A percentile compares a stretch with the other conserved stretches of the same genome.
Evolutionary conservation across 1,140 invertebrate species (phyloP).

Genomic region (Fopius arisanus): DNA sequence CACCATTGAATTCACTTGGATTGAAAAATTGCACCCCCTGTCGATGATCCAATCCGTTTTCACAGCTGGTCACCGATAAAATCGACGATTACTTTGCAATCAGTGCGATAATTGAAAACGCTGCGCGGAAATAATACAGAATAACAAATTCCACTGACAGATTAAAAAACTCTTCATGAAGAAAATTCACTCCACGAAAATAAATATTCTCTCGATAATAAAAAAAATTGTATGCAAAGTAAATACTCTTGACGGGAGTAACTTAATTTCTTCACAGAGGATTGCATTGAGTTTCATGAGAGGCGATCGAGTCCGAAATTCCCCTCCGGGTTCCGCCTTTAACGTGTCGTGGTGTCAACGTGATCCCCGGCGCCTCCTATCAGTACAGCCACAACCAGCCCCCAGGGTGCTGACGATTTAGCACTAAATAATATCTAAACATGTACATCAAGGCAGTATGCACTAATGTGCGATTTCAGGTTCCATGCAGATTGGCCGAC

Average conservation of each 20-base stretch:
- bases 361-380: slow-evolving; percentile 42
- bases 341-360: slow-evolving; percentile 61
- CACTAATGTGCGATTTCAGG: not conserved
- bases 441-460: slow-evolving; percentile 34
- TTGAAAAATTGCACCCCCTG: not conserved
- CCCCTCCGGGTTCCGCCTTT: slow-evolving; percentile 55
- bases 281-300: not conserved
- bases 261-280: too few species aligned
- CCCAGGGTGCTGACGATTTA: slow-evolving; percentile 48
- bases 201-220: too few species aligned
- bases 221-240: too few species aligned
- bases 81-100: not conserved
- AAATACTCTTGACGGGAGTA: too few species aligned
- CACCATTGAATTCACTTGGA: not conserved
- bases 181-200: too few species aligned
- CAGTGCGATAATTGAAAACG: too few species aligned
- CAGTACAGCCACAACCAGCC: slow-evolving; percentile 18
- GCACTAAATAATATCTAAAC: slow-evolving; percentile 62
- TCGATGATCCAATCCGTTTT: not conserved
- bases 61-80: not conserved
- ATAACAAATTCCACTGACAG: too few species aligned
- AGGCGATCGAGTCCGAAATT: not conserved
- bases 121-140: too few species aligned
- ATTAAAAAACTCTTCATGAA: too few species aligned
- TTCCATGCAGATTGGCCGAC: not conserved